Percentiles rank a stretch among this genome's conserved stretches.
Conservation (phyloP, 1,140 invertebrate species). For the Colletes latitarsis region DNA sequence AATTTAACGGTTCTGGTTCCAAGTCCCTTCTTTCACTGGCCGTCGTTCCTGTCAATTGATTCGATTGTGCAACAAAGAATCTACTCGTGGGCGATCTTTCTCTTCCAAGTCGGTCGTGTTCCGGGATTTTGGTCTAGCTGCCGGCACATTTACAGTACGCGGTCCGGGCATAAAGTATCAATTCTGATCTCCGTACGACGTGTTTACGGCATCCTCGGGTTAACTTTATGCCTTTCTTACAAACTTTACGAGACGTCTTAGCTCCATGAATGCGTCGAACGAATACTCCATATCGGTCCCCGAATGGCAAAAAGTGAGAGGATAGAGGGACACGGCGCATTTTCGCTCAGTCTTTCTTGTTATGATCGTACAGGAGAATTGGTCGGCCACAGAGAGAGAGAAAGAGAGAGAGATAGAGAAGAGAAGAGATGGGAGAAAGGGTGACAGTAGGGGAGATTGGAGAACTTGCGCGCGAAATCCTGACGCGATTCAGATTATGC, state of each 20-base stretch:
- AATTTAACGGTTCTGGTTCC: too few relatives aligned
- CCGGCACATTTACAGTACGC: constrained; percentile 50
- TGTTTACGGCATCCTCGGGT: constrained; percentile 54
- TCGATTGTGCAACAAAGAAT: background rate
- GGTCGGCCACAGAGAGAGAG: background rate
- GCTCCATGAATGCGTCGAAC: constrained; percentile 8
- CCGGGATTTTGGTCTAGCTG: constrained; percentile 47
- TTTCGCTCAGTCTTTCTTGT: background rate
- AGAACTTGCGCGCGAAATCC: constrained; percentile 34
- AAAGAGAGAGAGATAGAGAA: background rate
- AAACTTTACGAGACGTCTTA: constrained; percentile 57
- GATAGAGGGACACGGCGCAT: background rate
- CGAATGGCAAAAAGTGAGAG: constrained; percentile 3
- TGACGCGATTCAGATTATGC: constrained; percentile 61
- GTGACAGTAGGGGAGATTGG: too few relatives aligned
- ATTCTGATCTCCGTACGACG: constrained; percentile 60
- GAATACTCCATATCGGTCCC: constrained; percentile 21
- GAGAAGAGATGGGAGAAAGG: too few relatives aligned
- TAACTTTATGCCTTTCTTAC: constrained; percentile 63
- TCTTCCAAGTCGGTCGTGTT: constrained; percentile 10
- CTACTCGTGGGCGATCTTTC: constrained; percentile 23
- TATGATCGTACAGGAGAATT: constrained; percentile 7
- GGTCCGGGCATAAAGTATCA: constrained; percentile 61
- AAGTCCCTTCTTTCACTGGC: too few relatives aligned
- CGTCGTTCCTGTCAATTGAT: too few relatives aligned